These are phyloP conservation scores for Leptodactylus fallax DNA, from an alignment of 2,797 vertebrate species.

Conservation along the genomic window DNA sequence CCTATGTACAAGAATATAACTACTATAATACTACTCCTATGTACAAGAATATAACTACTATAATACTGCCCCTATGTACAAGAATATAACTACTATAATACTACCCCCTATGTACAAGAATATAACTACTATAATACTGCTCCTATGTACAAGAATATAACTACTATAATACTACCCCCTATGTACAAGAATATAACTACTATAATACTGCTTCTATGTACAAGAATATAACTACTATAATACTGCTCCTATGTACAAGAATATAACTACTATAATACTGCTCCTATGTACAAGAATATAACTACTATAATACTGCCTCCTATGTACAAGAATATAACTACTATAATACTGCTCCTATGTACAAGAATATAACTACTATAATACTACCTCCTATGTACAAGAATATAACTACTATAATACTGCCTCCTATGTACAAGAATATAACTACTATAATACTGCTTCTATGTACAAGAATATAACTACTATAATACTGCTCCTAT, in stretches of 20 bases:
- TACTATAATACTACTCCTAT: not conserved
- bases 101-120: not conserved
- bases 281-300: conserved; percentile 1
- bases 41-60: not conserved
- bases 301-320: conserved; percentile 1
- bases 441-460: too few species aligned
- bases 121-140: not conserved
- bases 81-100: conserved; percentile 5
- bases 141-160: not conserved
- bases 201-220: not conserved
- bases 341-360: too few species aligned
- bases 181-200: not conserved
- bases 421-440: too few species aligned
- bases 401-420: too few species aligned
- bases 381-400: too few species aligned
- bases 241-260: not conserved
- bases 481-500: too few species aligned
- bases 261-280: conserved; percentile 6
- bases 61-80: not conserved
- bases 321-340: conserved; percentile 6
- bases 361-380: too few species aligned
- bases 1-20: too few species aligned
- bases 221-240: conserved; percentile 1
- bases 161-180: not conserved
- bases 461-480: too few species aligned